phyloP scores from a whole-genome alignment of 1,140 invertebrate genomes.

The Mactra quadrangularis region DNA sequence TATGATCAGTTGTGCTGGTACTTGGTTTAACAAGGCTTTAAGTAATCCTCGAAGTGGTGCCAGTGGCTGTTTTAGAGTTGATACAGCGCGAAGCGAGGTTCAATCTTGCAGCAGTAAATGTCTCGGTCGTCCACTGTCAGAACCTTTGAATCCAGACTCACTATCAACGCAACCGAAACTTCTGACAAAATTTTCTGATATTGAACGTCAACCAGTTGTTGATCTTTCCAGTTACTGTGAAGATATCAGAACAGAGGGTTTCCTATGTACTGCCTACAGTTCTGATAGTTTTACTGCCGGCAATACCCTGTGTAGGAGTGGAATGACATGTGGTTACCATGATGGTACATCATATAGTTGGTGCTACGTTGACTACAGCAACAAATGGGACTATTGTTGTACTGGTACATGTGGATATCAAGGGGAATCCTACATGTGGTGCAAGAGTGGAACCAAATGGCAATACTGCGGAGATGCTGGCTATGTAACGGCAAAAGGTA shows the following conservation, averaged over 20 bases:
- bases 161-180: background rate
- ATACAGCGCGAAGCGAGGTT: background rate
- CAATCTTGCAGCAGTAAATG: background rate
- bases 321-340: background rate
- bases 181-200: background rate
- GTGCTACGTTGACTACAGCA: background rate
- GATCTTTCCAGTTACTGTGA: background rate
- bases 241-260: background rate
- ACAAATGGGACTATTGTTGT: slow-evolving; percentile 39
- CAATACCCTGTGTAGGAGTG: background rate
- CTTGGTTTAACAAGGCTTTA: background rate
- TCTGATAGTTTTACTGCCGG: slow-evolving; percentile 17
- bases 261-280: background rate
- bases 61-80: background rate
- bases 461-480: slow-evolving; percentile 37
- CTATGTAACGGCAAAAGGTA: background rate
- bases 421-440: slow-evolving; percentile 6
- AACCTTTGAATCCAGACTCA: slow-evolving; percentile 7
- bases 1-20: background rate
- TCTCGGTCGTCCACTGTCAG: slow-evolving; percentile 1
- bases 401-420: background rate
- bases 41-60: background rate
- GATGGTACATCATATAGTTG: slow-evolving; percentile 5
- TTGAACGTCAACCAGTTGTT: background rate
- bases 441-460: background rate